Evolutionary conservation across 2,113 vertebrate species (phyloP).

Genomic region (Seriola dumerili): DNA sequence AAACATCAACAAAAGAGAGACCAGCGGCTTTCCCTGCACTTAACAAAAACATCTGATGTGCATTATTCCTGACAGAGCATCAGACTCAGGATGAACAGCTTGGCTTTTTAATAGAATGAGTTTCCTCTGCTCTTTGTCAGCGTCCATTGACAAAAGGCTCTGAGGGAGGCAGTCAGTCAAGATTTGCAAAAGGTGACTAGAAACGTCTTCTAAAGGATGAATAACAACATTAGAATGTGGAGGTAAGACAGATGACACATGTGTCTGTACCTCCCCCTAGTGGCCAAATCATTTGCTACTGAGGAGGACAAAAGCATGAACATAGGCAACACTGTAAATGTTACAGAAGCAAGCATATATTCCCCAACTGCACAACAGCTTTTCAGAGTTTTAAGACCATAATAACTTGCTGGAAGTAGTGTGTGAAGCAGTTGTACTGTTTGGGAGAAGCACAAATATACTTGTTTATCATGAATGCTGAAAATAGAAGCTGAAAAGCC

Average conservation of each 20-base stretch:
- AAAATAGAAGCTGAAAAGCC: background rate
- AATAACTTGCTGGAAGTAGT: slow-evolving; percentile 32
- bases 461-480: slow-evolving; percentile 19
- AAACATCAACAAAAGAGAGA: slow-evolving; percentile 82
- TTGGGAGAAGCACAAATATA: slow-evolving; percentile 5
- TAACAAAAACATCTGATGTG: slow-evolving; percentile 85
- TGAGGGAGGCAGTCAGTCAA: slow-evolving; percentile 47
- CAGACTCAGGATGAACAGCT: slow-evolving; percentile 72
- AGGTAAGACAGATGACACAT: slow-evolving; percentile 13
- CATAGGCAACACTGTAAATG: background rate
- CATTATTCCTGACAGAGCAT: slow-evolving; percentile 80
- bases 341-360: background rate
- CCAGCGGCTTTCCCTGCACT: slow-evolving; percentile 77
- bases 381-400: slow-evolving; percentile 29
- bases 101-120: slow-evolving; percentile 67
- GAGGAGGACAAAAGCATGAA: background rate
- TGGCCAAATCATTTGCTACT: slow-evolving; percentile 46
- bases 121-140: slow-evolving; percentile 58
- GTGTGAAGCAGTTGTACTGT: slow-evolving; percentile 27
- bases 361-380: background rate
- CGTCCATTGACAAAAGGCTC: slow-evolving; percentile 63
- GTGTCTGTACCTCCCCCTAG: slow-evolving; percentile 75
- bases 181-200: slow-evolving; percentile 55
- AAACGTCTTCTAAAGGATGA: slow-evolving; percentile 19
- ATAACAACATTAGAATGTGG: slow-evolving; percentile 30